These are phyloP conservation scores for Lacanobia wlatinum DNA, from an alignment of 2,888 invertebrate species.

Conservation along the genomic window DNA sequence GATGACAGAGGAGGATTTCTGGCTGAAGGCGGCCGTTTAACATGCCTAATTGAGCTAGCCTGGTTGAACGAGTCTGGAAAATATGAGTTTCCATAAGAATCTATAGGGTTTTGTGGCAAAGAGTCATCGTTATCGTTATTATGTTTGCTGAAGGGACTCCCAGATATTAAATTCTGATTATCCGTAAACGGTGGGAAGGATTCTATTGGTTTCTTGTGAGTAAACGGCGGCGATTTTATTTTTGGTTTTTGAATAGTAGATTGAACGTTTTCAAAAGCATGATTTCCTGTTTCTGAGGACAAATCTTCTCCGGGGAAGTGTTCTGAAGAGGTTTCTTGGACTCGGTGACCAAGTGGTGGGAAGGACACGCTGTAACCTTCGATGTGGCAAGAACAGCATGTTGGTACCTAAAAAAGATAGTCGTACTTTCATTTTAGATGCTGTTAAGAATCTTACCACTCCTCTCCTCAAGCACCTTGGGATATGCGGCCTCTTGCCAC, in stretches of 20 bases:
- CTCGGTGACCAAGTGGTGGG: slow-evolving; percentile 91
- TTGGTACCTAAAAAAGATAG: slow-evolving; percentile 91
- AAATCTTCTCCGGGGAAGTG: slow-evolving; percentile 91
- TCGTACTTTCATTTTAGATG: not conserved
- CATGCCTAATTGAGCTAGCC: slow-evolving; percentile 82
- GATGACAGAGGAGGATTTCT: slow-evolving; percentile 72
- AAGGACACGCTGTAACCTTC: slow-evolving; percentile 94
- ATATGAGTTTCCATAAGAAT: slow-evolving; percentile 86
- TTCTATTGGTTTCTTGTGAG: slow-evolving; percentile 80
- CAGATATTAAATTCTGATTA: slow-evolving; percentile 82
- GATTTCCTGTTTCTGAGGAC: slow-evolving; percentile 85
- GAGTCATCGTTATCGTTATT: slow-evolving; percentile 79
- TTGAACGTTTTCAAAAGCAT: slow-evolving; percentile 87
- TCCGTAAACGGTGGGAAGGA: slow-evolving; percentile 73
- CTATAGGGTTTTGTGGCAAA: slow-evolving; percentile 76
- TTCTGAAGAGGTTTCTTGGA: slow-evolving; percentile 88
- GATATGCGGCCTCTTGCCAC: too few relatives aligned
- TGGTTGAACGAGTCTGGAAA: slow-evolving; percentile 87
- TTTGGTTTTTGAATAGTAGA: slow-evolving; percentile 82
- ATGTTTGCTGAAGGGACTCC: slow-evolving; percentile 78
- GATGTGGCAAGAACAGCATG: slow-evolving; percentile 95
- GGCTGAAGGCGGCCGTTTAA: slow-evolving; percentile 79
- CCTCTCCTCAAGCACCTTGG: not conserved
- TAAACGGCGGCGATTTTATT: slow-evolving; percentile 80
- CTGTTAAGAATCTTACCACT: not conserved